Evolutionary conservation across 2,888 invertebrate species (phyloP), one percentile per base, ranked within the genome.

Genomic region (Neoaliturus tenellus): DNA sequence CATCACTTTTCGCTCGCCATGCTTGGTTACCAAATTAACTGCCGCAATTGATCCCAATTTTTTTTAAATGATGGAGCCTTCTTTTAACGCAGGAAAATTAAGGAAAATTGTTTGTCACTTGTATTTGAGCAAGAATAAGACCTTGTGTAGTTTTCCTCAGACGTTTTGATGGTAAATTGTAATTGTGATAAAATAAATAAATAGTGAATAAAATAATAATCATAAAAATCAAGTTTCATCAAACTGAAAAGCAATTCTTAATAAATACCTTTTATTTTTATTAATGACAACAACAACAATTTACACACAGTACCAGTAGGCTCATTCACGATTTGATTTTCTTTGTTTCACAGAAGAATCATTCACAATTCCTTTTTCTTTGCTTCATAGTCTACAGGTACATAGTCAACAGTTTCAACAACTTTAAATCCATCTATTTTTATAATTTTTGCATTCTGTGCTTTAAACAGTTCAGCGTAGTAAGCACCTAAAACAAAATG

Each of bases 371-470:
- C 55, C 55, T 25, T n/a, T 39, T 71, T 71, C 71, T 39, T 71
- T 20, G 62, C 39, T 81, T 81, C 41, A 31, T 39, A 58, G 12
- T 41, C 81, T 20, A 67, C 39, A 25, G 62, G 14, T 41, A 12
- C 41, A 28, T 82, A 82, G 5, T 82, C 82, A n/a, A 25, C 10
- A 31, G n/a, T 44, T 10, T 82, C 82, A 39, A 39, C 23, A 39
- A 73, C 28, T 25, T 20, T 39, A 5, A 82, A 73, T 17, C 82
- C 82, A 12, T 82, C 41, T 5, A 73, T 35, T 73, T 28, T 41
- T 6, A 73, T 39, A 35, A 82, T 82, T 82, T 28, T 73, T 73
- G 82, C 25, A 23, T 82, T 82, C n/a, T 28, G 28, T 10, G 44
- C 44, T 20, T 51, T 71, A 0, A 82, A 25, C 14, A 55, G 20